Base-by-base conservation (phyloP, 1,140 invertebrate species). In the Drosophila jambulina region DNA sequence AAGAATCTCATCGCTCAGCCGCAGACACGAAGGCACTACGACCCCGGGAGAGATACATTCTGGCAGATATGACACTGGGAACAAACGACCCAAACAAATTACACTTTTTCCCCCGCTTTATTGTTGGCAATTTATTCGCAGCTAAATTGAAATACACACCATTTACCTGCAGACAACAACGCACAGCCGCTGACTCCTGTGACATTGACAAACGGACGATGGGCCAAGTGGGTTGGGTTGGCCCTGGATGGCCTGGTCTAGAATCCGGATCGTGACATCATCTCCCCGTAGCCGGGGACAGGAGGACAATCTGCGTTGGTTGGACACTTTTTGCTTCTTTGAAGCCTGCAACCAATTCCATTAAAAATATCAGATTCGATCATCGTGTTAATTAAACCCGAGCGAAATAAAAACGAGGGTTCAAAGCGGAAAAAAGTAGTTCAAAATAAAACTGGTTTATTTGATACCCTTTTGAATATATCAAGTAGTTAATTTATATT, bases 81-180 rank as follows among this genome's bases (percentile, higher is more conserved):
- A 90, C 85, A 88, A 88, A 88, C 85, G 85, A 88, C 69, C 63
- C 81, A 81, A 88, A 90, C 85, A 88, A 88, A 88, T 88, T 90
- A 90, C 85, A 76, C 70, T 84, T 88, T 90, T 77, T 81, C 76
- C 59, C 46, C 58, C 68, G 56, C 75, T 88, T 88, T 90, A 88
- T 90, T 88, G 85, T 72, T 56, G 64, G 85, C 85, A 88, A 88
- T 88, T 85, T 88, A 88, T 88, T 81, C 63, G 81, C 80, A 65
- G 70, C 84, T 75, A 88, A 88, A 88, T 88, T 88, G 85, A 88
- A 88, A 88, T 88, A 82, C 83, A 82, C 84, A 90, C 85, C 82
- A 88, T 90, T 88, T 90, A 88, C 84, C 85, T 88, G 85, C 63
- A 90, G 78, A 90, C 72, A 71, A 62, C 69, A 57, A 27, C 59